Evolutionary conservation across 2,888 invertebrate species (phyloP), one percentile per base, ranked within the genome.

Genomic region (Autographa gamma): DNA sequence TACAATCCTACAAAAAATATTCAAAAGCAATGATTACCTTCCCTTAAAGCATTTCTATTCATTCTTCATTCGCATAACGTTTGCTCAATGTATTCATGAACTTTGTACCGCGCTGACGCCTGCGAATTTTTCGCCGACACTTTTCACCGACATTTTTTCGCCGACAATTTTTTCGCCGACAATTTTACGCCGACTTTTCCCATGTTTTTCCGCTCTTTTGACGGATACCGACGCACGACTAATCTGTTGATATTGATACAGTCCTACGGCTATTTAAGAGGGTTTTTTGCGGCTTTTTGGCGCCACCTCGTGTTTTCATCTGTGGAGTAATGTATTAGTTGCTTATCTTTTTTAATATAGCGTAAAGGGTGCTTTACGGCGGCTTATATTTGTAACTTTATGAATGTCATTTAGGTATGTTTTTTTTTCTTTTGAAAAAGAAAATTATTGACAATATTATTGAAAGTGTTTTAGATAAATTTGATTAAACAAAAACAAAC

Each of bases 241-340:
- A 93, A 93, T 93, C 93, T 92, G 91, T 90, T 91, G 92, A 90
- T 93, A 92, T 93, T 93, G 92, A 92, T 92, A 91, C 88, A 85
- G 81, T 76, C 80, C 74, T 67, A 63, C 76, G 38, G 72, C 19
- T 74, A 34, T 73, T 71, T 69, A 63, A 67, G 76, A 56, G 54
- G 11, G 13, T 25, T 56, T 56, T 56, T 11, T 19, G 54, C 75
- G 61, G 69, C 38, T 78, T 85, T 81, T 85, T 73, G 66, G 69
- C 73, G 72, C 71, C 80, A 73, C 73, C 78, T 78, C 73, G 61
- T 62, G 70, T 63, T 77, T 14, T 71, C 56, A 34, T 62, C 66
- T 68, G 58, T 38, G 13, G 25, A 31, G 62, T 70, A 68, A 80
- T 80, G 65, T 71, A 81, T 66, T 69, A 66, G 68, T 14, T 63